These are phyloP conservation scores for Lycocorax pyrrhopterus DNA, from an alignment of 2,113 vertebrate species.

Conservation along the genomic window DNA sequence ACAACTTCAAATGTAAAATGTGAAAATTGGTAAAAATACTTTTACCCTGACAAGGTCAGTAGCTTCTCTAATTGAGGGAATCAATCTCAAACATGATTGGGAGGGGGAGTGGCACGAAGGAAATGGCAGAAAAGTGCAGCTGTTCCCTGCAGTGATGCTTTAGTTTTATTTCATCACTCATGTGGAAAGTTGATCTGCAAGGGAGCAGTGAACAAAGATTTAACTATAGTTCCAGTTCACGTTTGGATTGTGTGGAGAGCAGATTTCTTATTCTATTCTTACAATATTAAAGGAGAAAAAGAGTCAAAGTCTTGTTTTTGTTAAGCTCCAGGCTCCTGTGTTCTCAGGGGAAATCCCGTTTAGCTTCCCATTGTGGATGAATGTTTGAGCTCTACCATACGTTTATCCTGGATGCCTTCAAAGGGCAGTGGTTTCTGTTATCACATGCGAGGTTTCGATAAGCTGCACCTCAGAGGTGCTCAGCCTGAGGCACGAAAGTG, in stretches of 20 bases:
- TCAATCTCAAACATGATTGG: background rate
- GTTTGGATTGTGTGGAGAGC: background rate
- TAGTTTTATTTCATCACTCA: background rate
- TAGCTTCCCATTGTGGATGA: background rate
- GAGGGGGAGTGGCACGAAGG: background rate
- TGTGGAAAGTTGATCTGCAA: background rate
- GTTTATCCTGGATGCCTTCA: background rate
- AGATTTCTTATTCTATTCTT: background rate
- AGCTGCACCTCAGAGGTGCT: background rate
- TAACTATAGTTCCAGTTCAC: background rate
- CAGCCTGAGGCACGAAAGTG: background rate
- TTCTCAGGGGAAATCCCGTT: background rate
- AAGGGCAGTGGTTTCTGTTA: background rate
- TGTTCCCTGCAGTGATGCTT: background rate
- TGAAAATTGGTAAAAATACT: background rate
- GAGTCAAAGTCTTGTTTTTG: accelerated
- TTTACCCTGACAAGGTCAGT: background rate
- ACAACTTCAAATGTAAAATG: background rate
- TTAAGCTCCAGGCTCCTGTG: background rate
- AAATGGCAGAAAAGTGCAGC: background rate
- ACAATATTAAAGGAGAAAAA: background rate
- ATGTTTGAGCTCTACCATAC: background rate
- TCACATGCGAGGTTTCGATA: background rate
- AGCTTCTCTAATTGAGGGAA: background rate
- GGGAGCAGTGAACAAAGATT: background rate